Evolutionary conservation across 2,888 invertebrate genomes (phyloP).

Genomic region (Enoplolaimus lenunculus): DNA sequence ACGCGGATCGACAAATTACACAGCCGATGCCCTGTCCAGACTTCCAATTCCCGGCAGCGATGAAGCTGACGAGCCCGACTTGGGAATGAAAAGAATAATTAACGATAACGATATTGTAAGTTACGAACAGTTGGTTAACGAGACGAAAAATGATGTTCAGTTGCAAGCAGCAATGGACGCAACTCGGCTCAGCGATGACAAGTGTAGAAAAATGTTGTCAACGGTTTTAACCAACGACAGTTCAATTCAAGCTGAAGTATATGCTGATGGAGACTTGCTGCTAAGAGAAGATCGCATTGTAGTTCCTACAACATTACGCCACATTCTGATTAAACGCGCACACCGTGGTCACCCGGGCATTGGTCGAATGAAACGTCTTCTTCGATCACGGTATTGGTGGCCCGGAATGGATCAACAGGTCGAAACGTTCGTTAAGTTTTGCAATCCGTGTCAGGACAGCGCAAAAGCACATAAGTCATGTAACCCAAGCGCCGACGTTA

Average conservation of each 20-base stretch:
- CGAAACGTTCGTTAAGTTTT: constrained; percentile 3
- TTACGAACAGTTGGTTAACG: too few species aligned
- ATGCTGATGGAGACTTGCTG: not conserved
- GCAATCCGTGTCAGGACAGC: constrained; percentile 10
- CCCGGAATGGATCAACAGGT: not conserved
- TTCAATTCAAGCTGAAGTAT: too few species aligned
- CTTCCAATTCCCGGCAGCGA: not conserved
- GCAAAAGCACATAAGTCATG: not conserved
- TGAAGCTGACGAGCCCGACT: too few species aligned
- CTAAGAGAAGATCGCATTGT: constrained; percentile 13
- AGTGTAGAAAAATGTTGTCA: too few species aligned
- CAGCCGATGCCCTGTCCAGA: not conserved
- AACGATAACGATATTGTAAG: too few species aligned
- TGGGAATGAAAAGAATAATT: too few species aligned
- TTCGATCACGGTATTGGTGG: constrained; percentile 9
- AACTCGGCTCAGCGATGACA: too few species aligned
- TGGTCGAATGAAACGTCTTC: constrained; percentile 13
- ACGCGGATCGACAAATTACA: not conserved
- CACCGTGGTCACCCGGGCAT: constrained; percentile 16
- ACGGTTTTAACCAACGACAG: too few species aligned
- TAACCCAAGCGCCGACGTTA: not conserved
- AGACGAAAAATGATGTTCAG: too few species aligned
- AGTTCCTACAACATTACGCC: not conserved
- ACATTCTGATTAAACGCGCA: not conserved
- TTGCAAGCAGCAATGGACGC: too few species aligned